Evolutionary conservation across 2,888 invertebrate species (phyloP), one percentile per base, ranked within the genome.

Genomic region (Erpobdella octoculata): DNA sequence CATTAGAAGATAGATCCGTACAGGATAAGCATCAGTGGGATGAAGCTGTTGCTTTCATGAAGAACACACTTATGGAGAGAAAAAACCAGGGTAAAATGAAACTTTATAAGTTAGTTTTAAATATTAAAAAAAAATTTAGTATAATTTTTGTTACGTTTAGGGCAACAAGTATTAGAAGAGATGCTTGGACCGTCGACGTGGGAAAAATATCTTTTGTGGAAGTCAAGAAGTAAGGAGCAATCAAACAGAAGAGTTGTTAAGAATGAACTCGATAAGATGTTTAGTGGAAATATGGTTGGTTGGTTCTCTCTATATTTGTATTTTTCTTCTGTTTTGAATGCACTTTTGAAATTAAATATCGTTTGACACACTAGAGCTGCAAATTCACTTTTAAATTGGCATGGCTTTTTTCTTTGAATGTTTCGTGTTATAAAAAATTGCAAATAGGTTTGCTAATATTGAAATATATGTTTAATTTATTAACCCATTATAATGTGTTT

Each of bases 21-120:
- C 88, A 88, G 71, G 91, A 92, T 80, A 92, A 92, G 82, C 85
- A 87, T 21, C 90, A 92, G 75, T 98, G 98, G 98, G 95, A 97
- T 84, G 86, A 88, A 38, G 94, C 97, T 21, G 90, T 94, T 9
- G 87, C 88, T 77, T 94, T 97, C 82, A 87, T 97, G 83, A 93
- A 94, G 82, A 86, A 86, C 0, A 91, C 92, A 0, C 87, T 96
- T 0, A 88, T 87, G 78, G 90, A 91, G 31, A 89, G 89, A 78
- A 85, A 94, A 0, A 83, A 87, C 28, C 72, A 75, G 31, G 73
- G 76, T 77, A 25, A 5, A 37, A 37, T 35, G 38, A 0, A 3
- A 21, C 3, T 2, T 21, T 48, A 5, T 21, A 4, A n/a, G 28
- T 61, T 48, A 25, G n/a, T 12, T 53, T 53, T 53, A 28, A 6